Base-by-base conservation (phyloP, 1,140 invertebrate genomes). In the Eubasilissa regina region DNA sequence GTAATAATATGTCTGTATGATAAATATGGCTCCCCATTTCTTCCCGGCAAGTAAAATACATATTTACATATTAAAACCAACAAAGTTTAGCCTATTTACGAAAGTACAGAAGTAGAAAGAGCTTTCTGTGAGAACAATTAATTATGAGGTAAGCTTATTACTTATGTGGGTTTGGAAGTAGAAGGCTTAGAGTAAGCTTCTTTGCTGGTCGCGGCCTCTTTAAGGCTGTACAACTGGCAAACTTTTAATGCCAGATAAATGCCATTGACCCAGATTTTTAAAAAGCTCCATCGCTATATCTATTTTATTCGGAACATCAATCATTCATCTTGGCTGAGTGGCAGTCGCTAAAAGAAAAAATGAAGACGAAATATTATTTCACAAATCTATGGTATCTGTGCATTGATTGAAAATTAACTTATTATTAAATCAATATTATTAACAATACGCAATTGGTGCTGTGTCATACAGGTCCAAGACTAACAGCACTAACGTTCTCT, bases 131-230 rank as follows among this genome's bases (percentile, higher is more conserved):
- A 60, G 62, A 76, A 76, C 75, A 55, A 77, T 77, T 77, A 77
- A 77, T 77, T 77, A 55, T 66, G 60, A 55, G 62, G 60, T 77
- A 77, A 77, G 56, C 75, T 66, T 77, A 66, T 77, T 77, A 68
- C 75, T 77, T 77, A 77, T 66, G 60, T 66, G 62, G 75, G 75
- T 73, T 73, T 73, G 68, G 47, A 35, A 73, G 68, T 55, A 51
- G 47, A 73, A 64, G 64, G 56, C 74, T 76, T 45, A 64, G 56
- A 47, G 48, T 76, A 62, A 76, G 74, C 74, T 62, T 73, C 11
- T 47, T 51, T 19, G 47, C 21, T 73, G 47, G 68, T 55, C n/a
- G 15, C n/a, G 19, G 12, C 68, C 68, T 55, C 68, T 55, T 35
- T 21, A 55, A 51, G 47, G 47, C 68, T 53, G 47, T 35, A 21